These are phyloP conservation scores for Tetranychus piercei DNA, from an alignment of 2,888 invertebrate genomes.

Conservation along the genomic window DNA sequence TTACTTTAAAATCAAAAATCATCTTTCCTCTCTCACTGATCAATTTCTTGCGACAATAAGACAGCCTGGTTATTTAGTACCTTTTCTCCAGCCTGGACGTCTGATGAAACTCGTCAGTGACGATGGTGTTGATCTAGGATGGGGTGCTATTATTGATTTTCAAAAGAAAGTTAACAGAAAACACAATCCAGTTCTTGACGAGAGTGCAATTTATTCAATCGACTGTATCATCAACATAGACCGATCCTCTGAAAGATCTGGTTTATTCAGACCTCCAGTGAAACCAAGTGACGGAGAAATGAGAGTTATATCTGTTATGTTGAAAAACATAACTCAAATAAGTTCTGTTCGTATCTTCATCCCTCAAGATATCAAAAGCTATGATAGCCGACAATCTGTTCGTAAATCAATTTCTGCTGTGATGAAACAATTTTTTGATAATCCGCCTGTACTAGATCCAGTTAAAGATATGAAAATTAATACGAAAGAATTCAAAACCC, in stretches of 20 bases:
- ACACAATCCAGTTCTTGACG: slow-evolving; percentile 40
- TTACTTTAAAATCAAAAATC: slow-evolving; percentile 66
- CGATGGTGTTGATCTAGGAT: slow-evolving; percentile 55
- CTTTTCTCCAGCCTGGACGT: slow-evolving; percentile 84
- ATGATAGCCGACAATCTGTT: slow-evolving; percentile 66
- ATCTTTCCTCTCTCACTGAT: slow-evolving; percentile 51
- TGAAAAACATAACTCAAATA: slow-evolving; percentile 61
- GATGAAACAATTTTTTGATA: slow-evolving; percentile 66
- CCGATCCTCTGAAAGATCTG: slow-evolving; percentile 33
- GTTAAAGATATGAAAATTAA: slow-evolving; percentile 88
- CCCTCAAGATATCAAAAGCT: slow-evolving; percentile 67
- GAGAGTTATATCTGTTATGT: slow-evolving; percentile 61
- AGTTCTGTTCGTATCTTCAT: slow-evolving; percentile 75
- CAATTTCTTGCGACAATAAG: slow-evolving; percentile 62
- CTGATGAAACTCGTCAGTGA: slow-evolving; percentile 45
- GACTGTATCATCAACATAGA: slow-evolving; percentile 67
- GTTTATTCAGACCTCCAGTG: slow-evolving; percentile 36
- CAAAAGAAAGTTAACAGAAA: slow-evolving; percentile 43
- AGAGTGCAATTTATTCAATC: slow-evolving; percentile 48
- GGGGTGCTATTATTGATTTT: slow-evolving; percentile 88
- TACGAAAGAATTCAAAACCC: slow-evolving; percentile 55
- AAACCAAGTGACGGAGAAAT: slow-evolving; percentile 53
- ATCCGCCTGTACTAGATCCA: slow-evolving; percentile 75
- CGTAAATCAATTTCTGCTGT: slow-evolving; percentile 57
- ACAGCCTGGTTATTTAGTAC: slow-evolving; percentile 66